Base-by-base conservation (phyloP, 2,888 invertebrate genomes). In the Aleiodes alternator region DNA sequence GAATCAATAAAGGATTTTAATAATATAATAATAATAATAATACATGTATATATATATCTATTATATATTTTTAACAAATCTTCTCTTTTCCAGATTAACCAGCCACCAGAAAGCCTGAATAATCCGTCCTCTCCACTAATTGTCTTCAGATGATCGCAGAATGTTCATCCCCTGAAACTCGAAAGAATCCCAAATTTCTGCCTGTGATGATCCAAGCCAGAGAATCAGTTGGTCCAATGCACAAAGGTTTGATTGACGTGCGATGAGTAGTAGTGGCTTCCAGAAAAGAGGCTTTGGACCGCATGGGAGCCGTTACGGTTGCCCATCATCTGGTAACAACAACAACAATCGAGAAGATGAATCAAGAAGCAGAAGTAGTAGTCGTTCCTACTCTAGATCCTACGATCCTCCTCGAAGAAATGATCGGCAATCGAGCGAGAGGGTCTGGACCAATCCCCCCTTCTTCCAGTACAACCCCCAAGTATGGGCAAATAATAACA, bases 241-340 rank as follows among this genome's bases (percentile, higher is more conserved):
- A 43, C 7, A 43, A 8, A 43, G 43, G 43, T 14, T 14, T 8
- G 43, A 43, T 64, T 12, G 12, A 51, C 7, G 79, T 81, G 85
- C 84, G 76, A 87, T 87, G 87, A 86, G 84, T 77, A 81, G 82
- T 77, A 82, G 83, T 75, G 82, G 83, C 74, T 88, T 82, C 69
- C 83, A 86, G 73, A 87, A 87, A 77, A 83, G 86, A 79, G 84
- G 84, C 78, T 86, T 84, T 72, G 84, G 82, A 79, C 80, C 81
- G 79, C 83, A 84, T 69, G 84, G 76, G 82, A 57, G 61, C 80
- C 72, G 66, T 12, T 76, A 57, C 57, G 53, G 57, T 31, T 68
- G 53, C 34, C 59, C 61, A 23, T 12, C 56, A 16, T 48, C 38
- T n/a, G 23, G 29, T 9, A 56, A 51, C 29, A n/a, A 56, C 31